Base-by-base conservation (phyloP, 2,113 vertebrate genomes). In the Zosterops hypoxanthus region DNA sequence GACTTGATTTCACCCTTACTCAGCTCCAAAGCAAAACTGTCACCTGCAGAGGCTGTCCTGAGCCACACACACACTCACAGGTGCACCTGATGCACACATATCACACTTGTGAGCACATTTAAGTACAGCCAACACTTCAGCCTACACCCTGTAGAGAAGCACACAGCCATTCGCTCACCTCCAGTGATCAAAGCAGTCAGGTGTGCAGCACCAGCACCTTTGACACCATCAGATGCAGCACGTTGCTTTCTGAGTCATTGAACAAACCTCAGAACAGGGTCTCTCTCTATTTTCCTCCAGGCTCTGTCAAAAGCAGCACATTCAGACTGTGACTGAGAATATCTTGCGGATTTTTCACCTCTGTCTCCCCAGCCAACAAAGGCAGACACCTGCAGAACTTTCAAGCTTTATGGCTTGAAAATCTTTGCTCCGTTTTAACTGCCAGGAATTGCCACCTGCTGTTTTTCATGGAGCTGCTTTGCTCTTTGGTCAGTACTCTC, bases 401-500 rank as follows among this genome's bases (percentile, higher is more conserved):
- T 47, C 44, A 47, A 42, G n/a, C 56, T 87, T 93, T 83, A 55
- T 42, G 49, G 64, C 42, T 65, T 7, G 3, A 31, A 72, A 76
- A 9, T 78, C 59, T 86, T 86, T 59, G n/a, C 34, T n/a, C 34
- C 1, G 2, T 81, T 77, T 73, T 39, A 70, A 82, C 65, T 36
- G 57, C 82, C 88, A 76, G 90, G 56, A 75, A 42, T 90, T 79
- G 56, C 36, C 86, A 88, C 25, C 69, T 57, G 88, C 31, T 69
- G 33, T 33, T 85, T 87, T 75, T 49, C 82, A 33, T 0, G 31
- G 44, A 76, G n/a, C 33, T 82, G 70, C 47, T 89, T 79, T 85
- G 93, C 87, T 88, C 91, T 95, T 96, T 94, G 80, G 61, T 68
- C 95, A 53, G 61, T 29, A 44, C 53, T 73, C 19, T 82, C 66